These are phyloP conservation scores for Mesorhabditis sp. DNA, from an alignment of 2,888 invertebrate genomes.

Conservation along the genomic window DNA sequence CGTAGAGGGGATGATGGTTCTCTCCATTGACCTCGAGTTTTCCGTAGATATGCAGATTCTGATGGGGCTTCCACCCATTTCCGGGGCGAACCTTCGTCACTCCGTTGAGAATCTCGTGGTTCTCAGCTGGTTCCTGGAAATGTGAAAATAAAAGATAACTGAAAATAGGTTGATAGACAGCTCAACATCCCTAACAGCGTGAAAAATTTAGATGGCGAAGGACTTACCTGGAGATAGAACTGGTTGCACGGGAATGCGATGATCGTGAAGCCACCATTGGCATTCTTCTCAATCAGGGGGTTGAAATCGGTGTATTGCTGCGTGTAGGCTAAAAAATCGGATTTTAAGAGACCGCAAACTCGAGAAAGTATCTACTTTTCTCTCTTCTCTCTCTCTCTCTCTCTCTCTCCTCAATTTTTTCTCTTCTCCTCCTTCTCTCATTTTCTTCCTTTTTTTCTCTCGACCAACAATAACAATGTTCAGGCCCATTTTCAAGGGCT, in stretches of 20 bases:
- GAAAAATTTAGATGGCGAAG: not conserved
- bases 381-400: not conserved
- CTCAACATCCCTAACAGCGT: not conserved
- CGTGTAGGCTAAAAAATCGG: constrained; percentile 50
- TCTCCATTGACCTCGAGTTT: constrained; percentile 58
- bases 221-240: constrained; percentile 49
- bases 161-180: not conserved
- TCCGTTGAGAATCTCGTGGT: constrained; percentile 57
- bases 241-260: constrained; percentile 58
- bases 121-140: constrained; percentile 56
- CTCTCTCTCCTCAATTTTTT: not conserved
- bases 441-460: too few species aligned
- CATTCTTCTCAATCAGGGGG: constrained; percentile 53
- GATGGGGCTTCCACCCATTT: constrained; percentile 56
- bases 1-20: constrained; percentile 57
- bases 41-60: constrained; percentile 57
- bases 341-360: too few species aligned
- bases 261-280: constrained; percentile 50
- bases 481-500: too few species aligned
- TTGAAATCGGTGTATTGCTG: constrained; percentile 59
- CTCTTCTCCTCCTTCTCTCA: not conserved
- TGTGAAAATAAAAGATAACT: not conserved
- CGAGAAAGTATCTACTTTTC: not conserved
- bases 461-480: not conserved
- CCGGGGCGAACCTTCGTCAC: constrained; percentile 55